Conservation (phyloP, 2,888 invertebrate genomes). For the Patella pellucida region DNA sequence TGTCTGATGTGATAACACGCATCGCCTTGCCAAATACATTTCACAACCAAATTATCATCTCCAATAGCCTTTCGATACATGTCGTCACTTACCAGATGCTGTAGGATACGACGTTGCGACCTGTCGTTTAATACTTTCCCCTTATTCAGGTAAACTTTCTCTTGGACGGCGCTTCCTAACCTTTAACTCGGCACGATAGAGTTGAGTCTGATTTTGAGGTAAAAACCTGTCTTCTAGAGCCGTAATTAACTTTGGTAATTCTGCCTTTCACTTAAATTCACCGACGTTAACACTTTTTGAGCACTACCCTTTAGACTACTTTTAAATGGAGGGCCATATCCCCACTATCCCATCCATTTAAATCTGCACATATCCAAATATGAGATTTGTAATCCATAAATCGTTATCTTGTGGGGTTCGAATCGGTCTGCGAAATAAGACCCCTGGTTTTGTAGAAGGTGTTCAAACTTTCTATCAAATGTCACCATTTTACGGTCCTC, state of each 20-base stretch:
- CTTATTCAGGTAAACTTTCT: not conserved
- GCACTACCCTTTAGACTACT: not conserved
- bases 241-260: not conserved
- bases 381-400: not conserved
- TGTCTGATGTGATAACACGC: too few species aligned
- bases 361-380: not conserved
- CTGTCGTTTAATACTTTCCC: not conserved
- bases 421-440: not conserved
- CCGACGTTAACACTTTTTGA: slow-evolving; percentile 1
- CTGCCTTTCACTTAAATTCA: not conserved
- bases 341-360: not conserved
- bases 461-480: too few species aligned
- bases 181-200: not conserved
- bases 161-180: not conserved
- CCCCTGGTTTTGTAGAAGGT: too few species aligned
- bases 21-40: too few species aligned
- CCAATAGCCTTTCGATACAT: too few species aligned
- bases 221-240: not conserved
- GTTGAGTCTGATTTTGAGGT: not conserved
- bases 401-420: not conserved
- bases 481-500: too few species aligned
- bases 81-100: not conserved
- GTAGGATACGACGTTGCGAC: not conserved
- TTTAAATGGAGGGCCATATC: not conserved
- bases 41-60: too few species aligned